Evolutionary conservation across 2,113 vertebrate genomes (phyloP), one percentile per base, ranked within the genome.

Genomic region (Budorcas taxicolor): DNA sequence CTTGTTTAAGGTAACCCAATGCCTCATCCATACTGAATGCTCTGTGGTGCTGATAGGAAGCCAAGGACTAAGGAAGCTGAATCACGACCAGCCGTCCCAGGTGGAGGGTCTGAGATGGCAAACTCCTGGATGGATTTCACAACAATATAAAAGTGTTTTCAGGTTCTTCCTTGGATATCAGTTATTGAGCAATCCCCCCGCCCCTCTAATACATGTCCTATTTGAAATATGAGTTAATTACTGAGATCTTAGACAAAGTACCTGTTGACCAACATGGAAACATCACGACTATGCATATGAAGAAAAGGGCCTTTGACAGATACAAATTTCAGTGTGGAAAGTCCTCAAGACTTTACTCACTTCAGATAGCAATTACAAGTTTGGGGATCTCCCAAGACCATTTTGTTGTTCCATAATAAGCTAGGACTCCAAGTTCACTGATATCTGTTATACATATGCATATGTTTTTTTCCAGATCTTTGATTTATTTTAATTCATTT

Each of bases 1-100:
- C 17, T 95, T 50, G 6, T n/a, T 50, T 67, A 58, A 43, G 17
- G 43, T 57, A 85, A 58, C 23, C 17, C 25, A 84, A 58, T 64
- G 57, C 40, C 47, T 78, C 7, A 29, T 31, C n/a, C 13, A 15
- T 31, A 25, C 7, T 8, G n/a, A 90, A 47, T 25, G 27, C 27
- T 31, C 33, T 60, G 3, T 2, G 27, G 9, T 43, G 5, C 6
- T 27, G 15, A 16, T 0, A 71, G 12, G n/a, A 50, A 80, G n/a
- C 8, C 55, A 67, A 7, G 17, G 14, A 9, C 5, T 50, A 40
- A 76, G 13, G 27, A 50, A 14, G 47, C 47, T 50, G 47, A 50
- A 50, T 50, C 47, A 50, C 1, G 13, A 50, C 47, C 13, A 50
- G 47, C 47, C 3, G 3, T 14, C 47, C 47, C 47, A 50, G 47